Percentiles rank a stretch among this genome's conserved stretches.
phyloP scores from a whole-genome alignment of 2,797 vertebrate genomes.

The Clarias fuscus region DNA sequence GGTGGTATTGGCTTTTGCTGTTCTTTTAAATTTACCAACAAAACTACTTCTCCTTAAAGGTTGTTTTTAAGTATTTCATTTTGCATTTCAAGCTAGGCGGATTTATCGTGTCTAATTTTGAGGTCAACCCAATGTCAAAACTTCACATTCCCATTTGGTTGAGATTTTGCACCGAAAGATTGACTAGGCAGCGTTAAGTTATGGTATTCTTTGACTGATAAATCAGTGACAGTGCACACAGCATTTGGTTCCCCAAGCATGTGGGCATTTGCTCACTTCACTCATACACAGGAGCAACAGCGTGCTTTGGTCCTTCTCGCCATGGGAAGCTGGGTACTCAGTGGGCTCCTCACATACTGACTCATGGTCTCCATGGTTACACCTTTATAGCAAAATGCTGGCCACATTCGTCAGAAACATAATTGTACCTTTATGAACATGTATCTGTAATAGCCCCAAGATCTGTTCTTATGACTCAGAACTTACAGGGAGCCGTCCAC shows the following conservation, averaged over 20 bases:
- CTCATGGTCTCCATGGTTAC: conserved; percentile 59
- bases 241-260: background rate
- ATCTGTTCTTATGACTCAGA: conserved; percentile 57
- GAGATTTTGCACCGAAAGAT: background rate
- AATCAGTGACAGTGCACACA: background rate
- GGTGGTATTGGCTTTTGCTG: conserved; percentile 37
- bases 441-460: conserved; percentile 49
- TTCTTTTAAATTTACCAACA: background rate
- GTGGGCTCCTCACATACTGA: conserved; percentile 47
- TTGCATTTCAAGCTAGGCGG: background rate
- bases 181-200: background rate
- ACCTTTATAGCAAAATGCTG: conserved; percentile 52
- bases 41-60: background rate
- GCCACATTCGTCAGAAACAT: conserved; percentile 53
- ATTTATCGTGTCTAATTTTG: background rate
- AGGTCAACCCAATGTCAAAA: background rate
- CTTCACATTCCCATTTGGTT: background rate
- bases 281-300: conserved; percentile 23
- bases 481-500: conserved; percentile 37
- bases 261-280: conserved; percentile 31
- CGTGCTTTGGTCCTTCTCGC: conserved; percentile 33
- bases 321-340: conserved; percentile 42
- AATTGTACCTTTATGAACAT: conserved; percentile 57
- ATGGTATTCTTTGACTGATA: background rate
- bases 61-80: background rate